Conservation (phyloP, 2,113 vertebrate genomes). For the Phocoena phocoena region DNA sequence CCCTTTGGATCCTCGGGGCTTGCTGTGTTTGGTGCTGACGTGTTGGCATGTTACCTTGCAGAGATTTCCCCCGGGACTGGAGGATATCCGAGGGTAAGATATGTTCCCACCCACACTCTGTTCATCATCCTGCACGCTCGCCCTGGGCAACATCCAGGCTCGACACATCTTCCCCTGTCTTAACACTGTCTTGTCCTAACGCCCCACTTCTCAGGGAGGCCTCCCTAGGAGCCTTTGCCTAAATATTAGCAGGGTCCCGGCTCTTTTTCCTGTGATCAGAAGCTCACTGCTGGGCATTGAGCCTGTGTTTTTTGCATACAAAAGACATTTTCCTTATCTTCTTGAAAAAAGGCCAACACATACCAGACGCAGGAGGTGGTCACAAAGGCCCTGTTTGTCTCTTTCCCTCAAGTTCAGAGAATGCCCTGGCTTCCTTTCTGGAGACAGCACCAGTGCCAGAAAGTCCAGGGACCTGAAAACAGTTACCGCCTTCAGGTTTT, state of each 20-base stretch:
- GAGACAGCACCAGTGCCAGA: neutral
- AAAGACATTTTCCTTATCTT: constrained; percentile 60
- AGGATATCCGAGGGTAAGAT: neutral
- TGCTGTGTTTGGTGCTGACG: neutral
- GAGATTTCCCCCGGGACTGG: neutral
- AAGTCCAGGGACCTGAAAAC: neutral
- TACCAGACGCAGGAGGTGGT: constrained; percentile 43
- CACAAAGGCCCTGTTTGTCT: constrained; percentile 4
- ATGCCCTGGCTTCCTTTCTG: neutral
- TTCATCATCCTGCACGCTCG: neutral
- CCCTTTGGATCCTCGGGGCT: neutral
- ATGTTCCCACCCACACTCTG: neutral
- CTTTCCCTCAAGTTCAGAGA: constrained; percentile 9
- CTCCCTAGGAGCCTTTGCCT: neutral
- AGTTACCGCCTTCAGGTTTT: neutral
- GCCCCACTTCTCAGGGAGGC: neutral
- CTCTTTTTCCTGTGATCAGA: constrained; percentile 46
- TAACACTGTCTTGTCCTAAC: neutral
- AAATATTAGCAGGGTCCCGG: constrained; percentile 33
- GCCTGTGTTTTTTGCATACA: constrained; percentile 36
- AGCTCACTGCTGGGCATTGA: constrained; percentile 47
- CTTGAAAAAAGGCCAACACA: neutral
- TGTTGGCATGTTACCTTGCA: neutral
- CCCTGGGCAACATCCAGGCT: neutral
- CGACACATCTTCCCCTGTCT: neutral